Percentiles rank a stretch among this genome's conserved stretches.
These are phyloP conservation scores for Drosophila repleta DNA, from an alignment of 1,140 invertebrate species.

Conservation along the genomic window DNA sequence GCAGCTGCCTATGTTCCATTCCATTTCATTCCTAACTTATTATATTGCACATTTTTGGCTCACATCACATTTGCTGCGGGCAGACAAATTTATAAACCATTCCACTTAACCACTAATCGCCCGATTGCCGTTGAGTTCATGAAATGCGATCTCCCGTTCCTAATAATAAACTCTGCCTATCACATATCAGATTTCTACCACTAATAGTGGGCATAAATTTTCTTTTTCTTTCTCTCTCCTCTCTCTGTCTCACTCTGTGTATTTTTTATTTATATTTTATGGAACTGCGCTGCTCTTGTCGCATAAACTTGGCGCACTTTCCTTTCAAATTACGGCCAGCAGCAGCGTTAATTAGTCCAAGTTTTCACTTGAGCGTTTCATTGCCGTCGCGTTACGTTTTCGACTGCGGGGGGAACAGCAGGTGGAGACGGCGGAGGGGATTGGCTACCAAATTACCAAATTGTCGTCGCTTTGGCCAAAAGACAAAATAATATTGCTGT, in stretches of 20 bases:
- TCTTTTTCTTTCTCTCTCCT: neutral
- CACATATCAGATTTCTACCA: constrained; percentile 63
- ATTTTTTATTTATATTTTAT: constrained; percentile 5
- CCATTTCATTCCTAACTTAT: constrained; percentile 11
- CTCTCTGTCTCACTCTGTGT: no score
- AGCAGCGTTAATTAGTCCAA: constrained; percentile 66
- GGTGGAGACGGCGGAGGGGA: neutral
- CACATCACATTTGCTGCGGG: constrained; percentile 46
- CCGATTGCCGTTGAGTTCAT: constrained; percentile 8
- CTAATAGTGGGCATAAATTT: constrained; percentile 64
- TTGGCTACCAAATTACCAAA: constrained; percentile 59
- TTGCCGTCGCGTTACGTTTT: constrained; percentile 34
- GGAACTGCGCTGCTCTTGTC: constrained; percentile 3
- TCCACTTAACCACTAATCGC: constrained; percentile 60
- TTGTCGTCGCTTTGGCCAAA: constrained; percentile 49
- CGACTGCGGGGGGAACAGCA: neutral
- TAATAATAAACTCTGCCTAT: constrained; percentile 30
- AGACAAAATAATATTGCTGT: constrained; percentile 26
- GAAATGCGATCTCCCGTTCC: constrained; percentile 52
- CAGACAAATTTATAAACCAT: constrained; percentile 55
- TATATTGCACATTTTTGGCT: neutral
- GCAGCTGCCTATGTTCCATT: constrained; percentile 46
- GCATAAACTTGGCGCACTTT: constrained; percentile 50
- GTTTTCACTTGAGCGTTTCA: constrained; percentile 64
- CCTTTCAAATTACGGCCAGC: constrained; percentile 45